Base-by-base conservation (phyloP, 2,113 vertebrate species). In the Collichthys lucidus region DNA sequence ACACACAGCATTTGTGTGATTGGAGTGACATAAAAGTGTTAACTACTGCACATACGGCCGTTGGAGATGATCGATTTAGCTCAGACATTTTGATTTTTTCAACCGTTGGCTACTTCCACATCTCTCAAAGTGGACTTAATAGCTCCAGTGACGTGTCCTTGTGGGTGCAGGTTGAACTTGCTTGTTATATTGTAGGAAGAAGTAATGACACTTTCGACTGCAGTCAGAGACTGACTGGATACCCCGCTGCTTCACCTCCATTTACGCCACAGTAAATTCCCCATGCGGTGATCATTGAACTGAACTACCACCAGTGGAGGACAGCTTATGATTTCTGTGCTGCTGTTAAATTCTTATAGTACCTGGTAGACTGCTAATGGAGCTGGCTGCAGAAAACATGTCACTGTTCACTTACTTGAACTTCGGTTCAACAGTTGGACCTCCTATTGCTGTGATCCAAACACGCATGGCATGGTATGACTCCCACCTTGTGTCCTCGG, bases 141-240 rank as follows among this genome's bases (percentile, higher is more conserved):
- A 57, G 53, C 53, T 56, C 65, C 65, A 74, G 16, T 77, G 63
- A 69, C 49, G 59, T 40, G 35, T 79, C 44, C 68, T 70, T 63
- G 64, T 60, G 79, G 70, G 53, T 67, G 35, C 71, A 73, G n/a
- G 46, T 31, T 61, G 71, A 76, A 76, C 70, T 47, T 19, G 49
- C 71, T 57, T 57, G 47, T 47, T 40, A 68, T 62, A 72, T 60
- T 88, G 82, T 64, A 63, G 68, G 55, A 62, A 77, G 71, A 74
- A 79, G 64, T 68, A 49, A 78, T 57, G 56, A 62, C 74, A 31
- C 75, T 68, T 47, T 15, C 5, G 20, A 68, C 64, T 65, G 29
- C 52, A 42, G 59, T 60, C 42, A 50, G 72, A 53, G 35, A 46
- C 47, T 64, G 64, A 50, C 60, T 68, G 52, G 63, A 56, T 16